Conservation (phyloP, 2,797 vertebrate species). For the Cygnus olor region DNA sequence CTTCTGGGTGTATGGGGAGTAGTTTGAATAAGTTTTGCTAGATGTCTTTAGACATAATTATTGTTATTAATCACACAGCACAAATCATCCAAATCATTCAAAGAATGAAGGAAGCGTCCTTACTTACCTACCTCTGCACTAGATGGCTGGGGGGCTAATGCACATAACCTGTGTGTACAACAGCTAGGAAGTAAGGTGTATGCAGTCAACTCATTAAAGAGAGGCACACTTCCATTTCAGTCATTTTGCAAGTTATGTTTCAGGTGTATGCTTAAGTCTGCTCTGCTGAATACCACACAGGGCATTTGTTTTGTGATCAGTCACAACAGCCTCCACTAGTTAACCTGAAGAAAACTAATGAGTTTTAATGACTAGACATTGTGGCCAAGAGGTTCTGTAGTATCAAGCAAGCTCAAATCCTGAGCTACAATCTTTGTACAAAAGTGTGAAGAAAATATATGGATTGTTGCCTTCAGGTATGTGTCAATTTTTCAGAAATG, state of each 20-base stretch:
- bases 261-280: neutral
- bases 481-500: neutral
- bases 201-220: neutral
- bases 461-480: neutral
- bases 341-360: neutral
- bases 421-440: neutral
- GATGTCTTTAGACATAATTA: neutral
- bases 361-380: neutral
- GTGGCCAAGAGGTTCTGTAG: neutral
- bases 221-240: neutral
- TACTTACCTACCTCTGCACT: neutral
- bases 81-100: neutral
- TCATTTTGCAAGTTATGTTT: neutral
- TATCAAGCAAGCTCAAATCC: neutral
- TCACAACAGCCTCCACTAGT: neutral
- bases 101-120: neutral
- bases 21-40: neutral
- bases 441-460: neutral
- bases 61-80: neutral
- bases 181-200: neutral
- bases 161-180: neutral
- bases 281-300: neutral
- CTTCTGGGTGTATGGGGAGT: neutral
- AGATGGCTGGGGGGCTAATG: neutral
- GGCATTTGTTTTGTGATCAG: neutral